Base-by-base conservation (phyloP, 1,140 invertebrate genomes). In the Penaeus chinensis region DNA sequence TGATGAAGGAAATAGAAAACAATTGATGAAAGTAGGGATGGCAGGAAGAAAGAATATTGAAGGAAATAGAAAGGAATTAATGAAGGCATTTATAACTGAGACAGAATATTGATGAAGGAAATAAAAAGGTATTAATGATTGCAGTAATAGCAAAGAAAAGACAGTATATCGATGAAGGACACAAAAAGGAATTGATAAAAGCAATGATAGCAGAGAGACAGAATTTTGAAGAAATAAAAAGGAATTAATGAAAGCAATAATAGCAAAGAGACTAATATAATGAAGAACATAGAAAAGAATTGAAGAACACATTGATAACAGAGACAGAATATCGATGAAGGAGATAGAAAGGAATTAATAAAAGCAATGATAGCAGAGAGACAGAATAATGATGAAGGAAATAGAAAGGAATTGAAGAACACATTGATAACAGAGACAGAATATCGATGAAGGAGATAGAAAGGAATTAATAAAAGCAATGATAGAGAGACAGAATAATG, bases 341-440 rank as follows among this genome's bases (percentile, higher is more conserved):
- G 78, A 80, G 22, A 80, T 42, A 80, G 78, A 80, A 60, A 80
- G 78, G 54, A 60, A 80, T 42, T 60, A 42, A 80, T 42, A 60
- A 80, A 60, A 60, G 42, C 47, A 60, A 60, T 42, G 61, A 60
- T 60, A 60, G 61, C 42, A 80, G 78, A 80, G 78, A 80, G 78
- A 80, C 42, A 80, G 76, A 78, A 20, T 27, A 37, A 78, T 27
- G 76, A 42, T 20, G n/a, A 22, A 10, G 37, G n/a, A 77, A 19
- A 80, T 37, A 27, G 27, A 27, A 27, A 47, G 22, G 54, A 63
- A 47, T 24, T 47, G 24, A 61, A n/a, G 22, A n/a, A 62, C 19
- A 81, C 7, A 7, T 13, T 47, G 11, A 47, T 47, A 47, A 5
- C 7, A 47, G 7, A 47, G 11, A 47, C 47, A 10, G 11, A 47